These are phyloP conservation scores for Menidia beryllina DNA, from an alignment of 2,113 vertebrate genomes.

Conservation along the genomic window DNA sequence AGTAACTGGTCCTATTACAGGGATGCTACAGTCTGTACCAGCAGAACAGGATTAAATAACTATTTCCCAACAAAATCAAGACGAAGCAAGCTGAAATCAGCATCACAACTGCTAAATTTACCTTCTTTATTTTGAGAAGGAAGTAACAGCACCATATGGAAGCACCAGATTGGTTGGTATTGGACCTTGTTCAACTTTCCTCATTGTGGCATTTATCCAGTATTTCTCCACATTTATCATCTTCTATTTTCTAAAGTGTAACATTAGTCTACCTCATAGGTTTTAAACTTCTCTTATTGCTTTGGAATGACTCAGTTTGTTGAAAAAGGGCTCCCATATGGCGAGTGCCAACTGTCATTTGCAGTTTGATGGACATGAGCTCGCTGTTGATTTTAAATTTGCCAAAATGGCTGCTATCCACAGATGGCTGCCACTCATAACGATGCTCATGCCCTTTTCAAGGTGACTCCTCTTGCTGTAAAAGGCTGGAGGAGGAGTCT, in stretches of 20 bases:
- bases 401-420: slow-evolving; percentile 68
- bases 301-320: slow-evolving; percentile 45
- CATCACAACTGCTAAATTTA: not conserved
- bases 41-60: not conserved
- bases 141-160: not conserved
- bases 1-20: not conserved
- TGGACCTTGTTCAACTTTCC: slow-evolving; percentile 9
- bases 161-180: slow-evolving; percentile 5
- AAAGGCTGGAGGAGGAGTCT: slow-evolving; percentile 23
- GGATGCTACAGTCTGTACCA: not conserved
- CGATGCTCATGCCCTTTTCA: slow-evolving; percentile 61
- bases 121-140: slow-evolving; percentile 4
- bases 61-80: not conserved
- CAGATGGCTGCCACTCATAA: slow-evolving; percentile 75
- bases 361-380: slow-evolving; percentile 64
- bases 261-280: slow-evolving; percentile 35
- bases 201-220: slow-evolving; percentile 26
- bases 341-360: slow-evolving; percentile 62
- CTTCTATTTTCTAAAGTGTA: slow-evolving; percentile 40
- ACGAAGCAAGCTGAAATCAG: not conserved
- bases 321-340: slow-evolving; percentile 64
- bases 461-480: slow-evolving; percentile 64
- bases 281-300: slow-evolving; percentile 42
- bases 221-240: slow-evolving; percentile 31
- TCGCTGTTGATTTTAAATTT: slow-evolving; percentile 53